Evolutionary conservation across 2,797 vertebrate species (phyloP), one percentile per base, ranked within the genome.

Genomic region (Eidolon dupreanum): DNA sequence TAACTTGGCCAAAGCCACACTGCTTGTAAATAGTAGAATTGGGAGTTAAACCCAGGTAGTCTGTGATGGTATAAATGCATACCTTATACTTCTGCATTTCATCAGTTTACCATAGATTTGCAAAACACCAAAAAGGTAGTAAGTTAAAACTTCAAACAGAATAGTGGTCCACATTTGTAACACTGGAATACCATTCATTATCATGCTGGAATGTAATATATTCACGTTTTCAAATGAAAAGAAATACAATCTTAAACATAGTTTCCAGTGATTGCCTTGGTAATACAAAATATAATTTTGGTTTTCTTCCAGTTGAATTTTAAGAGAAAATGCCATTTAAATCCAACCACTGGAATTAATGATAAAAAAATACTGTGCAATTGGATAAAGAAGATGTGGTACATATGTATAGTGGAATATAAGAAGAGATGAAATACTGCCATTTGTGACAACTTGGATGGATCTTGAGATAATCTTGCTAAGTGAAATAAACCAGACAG

Each of bases 291-390:
- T 71, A 43, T 49, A 11, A 38, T 61, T 95, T 79, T 92, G 33
- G 9, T 65, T 55, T 88, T 94, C 68, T 85, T 82, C 68, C n/a
- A 93, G 53, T 46, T 79, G 87, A 91, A 90, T 55, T 90, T 90
- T 59, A 83, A 95, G 59, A 89, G 31, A 94, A 95, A 82, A 53
- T 82, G 15, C 13, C 49, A 73, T 85, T 97, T 93, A 26, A 15
- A 4, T 70, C 33, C 77, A 90, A 87, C 28, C 22, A 57, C 8
- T 53, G 28, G 63, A 85, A 74, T 77, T 91, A 63, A 59, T 49
- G 68, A 81, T 85, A 78, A 73, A 96, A 49, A 16, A 85, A 68
- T 33, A 71, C 8, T 51, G 7, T 81, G 22, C 19, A 90, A 75
- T 49, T 49, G 15, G 49, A 49, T 49, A 49, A 49, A 49, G 15